Evolutionary conservation across 2,113 vertebrate genomes (phyloP), one percentile per base, ranked within the genome.

Genomic region (Melanerpes formicivorus): DNA sequence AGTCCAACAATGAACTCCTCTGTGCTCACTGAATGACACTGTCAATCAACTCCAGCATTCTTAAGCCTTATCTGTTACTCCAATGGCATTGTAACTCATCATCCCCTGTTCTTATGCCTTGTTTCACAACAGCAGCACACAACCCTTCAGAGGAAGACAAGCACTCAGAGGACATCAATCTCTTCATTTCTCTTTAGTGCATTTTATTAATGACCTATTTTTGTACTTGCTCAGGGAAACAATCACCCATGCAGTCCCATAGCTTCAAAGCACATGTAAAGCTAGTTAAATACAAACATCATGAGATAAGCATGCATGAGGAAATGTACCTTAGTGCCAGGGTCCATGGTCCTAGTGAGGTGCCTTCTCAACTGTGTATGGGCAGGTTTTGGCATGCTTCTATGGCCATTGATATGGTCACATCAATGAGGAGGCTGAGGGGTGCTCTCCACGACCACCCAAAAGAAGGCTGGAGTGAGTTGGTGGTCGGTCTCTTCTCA

Each of bases 21-120:
- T 82, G 58, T 90, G 72, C 92, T 96, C 88, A 85, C 95, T 95
- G 94, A 96, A 96, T 92, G 72, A 82, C 64, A 67, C 19, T 93
- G 90, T 85, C 94, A 95, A 66, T 95, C 93, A 97, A 93, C 95
- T 72, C 22, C 59, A 17, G 30, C 46, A 77, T 88, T 95, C 92
- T 92, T 88, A 48, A 79, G 59, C 30, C 72, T 83, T 89, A 88
- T 78, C 56, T 82, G 59, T 82, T 93, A 59, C 66, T 96, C 88
- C 59, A 91, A 80, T 25, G 70, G 37, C 72, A 93, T 96, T 70
- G 90, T 92, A 86, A 93, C 87, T 88, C 16, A 84, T 88, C 48
- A 30, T 80, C 76, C 48, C 88, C 44, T 84, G 71, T 79, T 66
- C 82, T 81, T 69, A 69, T 14, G 42, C 22, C 54, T 34, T 26